Evolutionary conservation across 2,113 vertebrate species (phyloP), one percentile per base, ranked within the genome.

Genomic region (Chitala chitala): DNA sequence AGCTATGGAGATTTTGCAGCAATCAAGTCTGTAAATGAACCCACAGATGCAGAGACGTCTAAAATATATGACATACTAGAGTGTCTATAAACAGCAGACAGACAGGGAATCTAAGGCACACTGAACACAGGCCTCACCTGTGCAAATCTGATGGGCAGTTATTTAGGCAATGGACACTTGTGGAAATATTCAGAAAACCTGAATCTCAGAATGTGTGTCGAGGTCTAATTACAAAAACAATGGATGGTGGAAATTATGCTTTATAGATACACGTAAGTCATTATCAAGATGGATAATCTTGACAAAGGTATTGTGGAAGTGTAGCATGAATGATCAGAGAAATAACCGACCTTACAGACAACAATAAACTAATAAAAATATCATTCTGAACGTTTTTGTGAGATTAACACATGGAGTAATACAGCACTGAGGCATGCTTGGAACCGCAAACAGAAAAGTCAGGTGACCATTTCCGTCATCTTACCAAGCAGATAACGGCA

Each of bases 271-370:
- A n/a, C n/a, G n/a, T n/a, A n/a, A n/a, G n/a, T n/a, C n/a, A n/a
- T n/a, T n/a, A n/a, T n/a, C n/a, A n/a, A n/a, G n/a, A n/a, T n/a
- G n/a, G n/a, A n/a, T n/a, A n/a, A n/a, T n/a, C n/a, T 9, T 46
- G 78, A 88, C 69, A 79, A 82, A 82, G 87, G 84, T 85, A 72
- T 83, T 85, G 87, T 86, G 85, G 84, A 85, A 82, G 86, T 78
- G 82, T 85, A 90, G 85, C 87, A 51, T n/a, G 85, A 84, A 79
- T 81, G 82, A 80, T 84, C 86, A 88, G 90, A 92, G 90, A 86
- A 56, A 75, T 84, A 89, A 90, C 89, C 85, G 82, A 77, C 78
- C 68, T 65, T 46, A 46, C 24, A 48, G 0, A 5, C n/a, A 68
- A n/a, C n/a, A n/a, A n/a, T n/a, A n/a, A n/a, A n/a, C n/a, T n/a